Conservation (phyloP, 2,113 vertebrate species). For the Percopsis transmontana region DNA sequence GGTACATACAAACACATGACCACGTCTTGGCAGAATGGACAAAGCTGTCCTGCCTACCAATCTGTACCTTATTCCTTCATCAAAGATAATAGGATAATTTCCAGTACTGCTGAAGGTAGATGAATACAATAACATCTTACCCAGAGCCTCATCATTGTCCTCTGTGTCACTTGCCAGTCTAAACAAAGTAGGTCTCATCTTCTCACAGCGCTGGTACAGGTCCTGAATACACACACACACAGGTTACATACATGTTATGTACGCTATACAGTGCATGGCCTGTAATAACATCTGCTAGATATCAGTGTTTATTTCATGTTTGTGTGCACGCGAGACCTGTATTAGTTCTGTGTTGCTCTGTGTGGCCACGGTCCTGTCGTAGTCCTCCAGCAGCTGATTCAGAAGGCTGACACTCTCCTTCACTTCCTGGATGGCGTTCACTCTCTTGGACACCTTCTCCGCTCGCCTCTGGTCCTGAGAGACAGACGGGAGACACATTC, state of each 20-base stretch:
- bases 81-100: not conserved
- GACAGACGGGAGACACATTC: not conserved
- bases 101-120: not conserved
- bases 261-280: not conserved
- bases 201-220: slow-evolving; percentile 95
- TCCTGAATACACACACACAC: slow-evolving; percentile 77
- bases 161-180: slow-evolving; percentile 96
- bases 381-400: slow-evolving; percentile 90
- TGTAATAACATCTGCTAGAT: not conserved
- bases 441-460: slow-evolving; percentile 95
- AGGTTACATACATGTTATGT: not conserved
- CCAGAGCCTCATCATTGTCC: slow-evolving; percentile 96
- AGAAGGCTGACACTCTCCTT: slow-evolving; percentile 91
- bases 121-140: slow-evolving; percentile 68
- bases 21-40: no score
- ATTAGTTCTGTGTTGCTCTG: slow-evolving; percentile 88
- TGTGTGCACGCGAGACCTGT: slow-evolving; percentile 79
- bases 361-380: slow-evolving; percentile 74
- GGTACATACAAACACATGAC: no score
- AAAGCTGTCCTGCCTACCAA: no score
- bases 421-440: slow-evolving; percentile 94
- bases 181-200: slow-evolving; percentile 97
- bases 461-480: slow-evolving; percentile 91
- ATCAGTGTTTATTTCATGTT: not conserved
- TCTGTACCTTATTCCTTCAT: no score